Evolutionary conservation across 2,797 vertebrate species (phyloP).

Genomic region (Chelon auratus): DNA sequence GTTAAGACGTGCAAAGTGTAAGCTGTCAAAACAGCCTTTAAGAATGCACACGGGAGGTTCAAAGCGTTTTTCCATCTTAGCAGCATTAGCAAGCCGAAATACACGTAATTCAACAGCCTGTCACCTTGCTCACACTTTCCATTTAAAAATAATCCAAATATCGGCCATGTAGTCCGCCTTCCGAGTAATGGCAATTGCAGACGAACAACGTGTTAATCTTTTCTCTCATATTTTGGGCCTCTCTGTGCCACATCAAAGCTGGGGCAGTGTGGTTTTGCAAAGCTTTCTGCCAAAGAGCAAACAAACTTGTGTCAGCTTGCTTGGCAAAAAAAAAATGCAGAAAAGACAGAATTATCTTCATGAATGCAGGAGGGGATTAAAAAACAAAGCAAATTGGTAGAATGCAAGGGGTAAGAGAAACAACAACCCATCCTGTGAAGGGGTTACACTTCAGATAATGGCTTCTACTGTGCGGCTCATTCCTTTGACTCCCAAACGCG

Average conservation of each 20-base stretch:
- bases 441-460: neutral
- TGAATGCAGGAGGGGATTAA: neutral
- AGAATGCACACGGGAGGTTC: conserved; percentile 21
- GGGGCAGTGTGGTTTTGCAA: conserved; percentile 14
- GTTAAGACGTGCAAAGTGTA: conserved; percentile 58
- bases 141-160: conserved; percentile 21
- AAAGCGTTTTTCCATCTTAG: conserved; percentile 58
- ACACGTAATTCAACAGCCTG: conserved; percentile 37
- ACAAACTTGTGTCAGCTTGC: conserved; percentile 12
- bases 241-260: neutral
- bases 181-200: conserved; percentile 1
- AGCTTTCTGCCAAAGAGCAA: conserved; percentile 15
- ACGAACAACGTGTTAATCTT: conserved; percentile 6
- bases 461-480: conserved; percentile 14
- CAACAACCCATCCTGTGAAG: conserved; percentile 7
- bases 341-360: conserved; percentile 5
- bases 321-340: neutral
- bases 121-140: conserved; percentile 28
- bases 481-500: conserved; percentile 20
- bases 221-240: neutral
- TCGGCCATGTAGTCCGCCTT: conserved; percentile 3
- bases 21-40: conserved; percentile 59
- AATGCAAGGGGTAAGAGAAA: neutral
- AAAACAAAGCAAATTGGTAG: neutral
- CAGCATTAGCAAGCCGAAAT: conserved; percentile 38